A percentile compares a stretch with the other conserved stretches of the same genome.
These are phyloP conservation scores for Ephialtes manifestator DNA, from an alignment of 2,888 invertebrate species.

Conservation along the genomic window DNA sequence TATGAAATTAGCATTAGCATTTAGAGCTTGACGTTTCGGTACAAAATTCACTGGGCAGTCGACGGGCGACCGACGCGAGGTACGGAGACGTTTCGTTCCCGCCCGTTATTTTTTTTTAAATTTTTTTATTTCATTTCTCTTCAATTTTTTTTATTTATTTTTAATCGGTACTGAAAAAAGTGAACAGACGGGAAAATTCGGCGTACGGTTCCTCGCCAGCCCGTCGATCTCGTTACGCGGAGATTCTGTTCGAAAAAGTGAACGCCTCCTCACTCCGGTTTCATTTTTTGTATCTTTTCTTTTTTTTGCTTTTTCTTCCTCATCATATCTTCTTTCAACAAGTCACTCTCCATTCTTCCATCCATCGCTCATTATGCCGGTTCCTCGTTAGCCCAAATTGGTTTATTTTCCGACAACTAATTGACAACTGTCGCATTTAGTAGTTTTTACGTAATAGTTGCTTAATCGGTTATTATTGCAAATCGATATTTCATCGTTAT, in stretches of 20 bases:
- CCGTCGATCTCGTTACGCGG: conserved; percentile 68
- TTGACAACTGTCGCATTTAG: conserved; percentile 63
- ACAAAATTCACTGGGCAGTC: conserved; percentile 84
- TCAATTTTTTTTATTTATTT: conserved; percentile 15
- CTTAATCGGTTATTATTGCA: conserved; percentile 64
- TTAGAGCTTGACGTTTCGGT: conserved; percentile 83
- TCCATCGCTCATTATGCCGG: conserved; percentile 28
- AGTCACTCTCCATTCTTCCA: conserved; percentile 26
- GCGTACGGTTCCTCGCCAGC: conserved; percentile 61
- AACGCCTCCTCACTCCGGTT: conserved; percentile 71
- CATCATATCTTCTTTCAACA: conserved; percentile 50
- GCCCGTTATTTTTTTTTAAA: conserved; percentile 56
- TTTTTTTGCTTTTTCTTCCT: no score
- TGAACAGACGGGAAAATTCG: conserved; percentile 56
- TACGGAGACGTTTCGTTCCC: conserved; percentile 65
- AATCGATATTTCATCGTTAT: conserved; percentile 46
- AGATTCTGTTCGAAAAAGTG: conserved; percentile 77
- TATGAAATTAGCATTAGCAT: conserved; percentile 86
- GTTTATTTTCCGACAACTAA: conserved; percentile 53
- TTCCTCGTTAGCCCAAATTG: conserved; percentile 41
- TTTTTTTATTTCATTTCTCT: conserved; percentile 4
- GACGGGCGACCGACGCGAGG: conserved; percentile 71
- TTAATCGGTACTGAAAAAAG: conserved; percentile 41
- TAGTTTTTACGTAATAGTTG: conserved; percentile 41
- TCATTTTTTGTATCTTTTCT: conserved; percentile 55